Evolutionary conservation across 2,797 vertebrate genomes (phyloP).

Genomic region (Saguinus oedipus): DNA sequence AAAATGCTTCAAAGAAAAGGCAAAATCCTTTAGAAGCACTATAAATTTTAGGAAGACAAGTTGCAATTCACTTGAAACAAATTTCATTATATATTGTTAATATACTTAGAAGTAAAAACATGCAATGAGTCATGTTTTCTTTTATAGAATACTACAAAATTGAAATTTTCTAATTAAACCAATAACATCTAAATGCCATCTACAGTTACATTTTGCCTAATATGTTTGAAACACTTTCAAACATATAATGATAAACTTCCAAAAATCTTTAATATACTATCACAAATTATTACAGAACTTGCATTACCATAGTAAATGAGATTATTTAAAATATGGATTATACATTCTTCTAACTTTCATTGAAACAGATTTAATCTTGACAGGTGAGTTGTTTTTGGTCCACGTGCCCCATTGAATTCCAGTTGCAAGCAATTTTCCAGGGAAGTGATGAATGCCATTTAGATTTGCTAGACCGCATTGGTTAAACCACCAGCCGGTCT

Average conservation of each 20-base stretch:
- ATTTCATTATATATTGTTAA: not conserved
- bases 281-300: constrained; percentile 9
- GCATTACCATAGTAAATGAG: constrained; percentile 3
- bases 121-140: not conserved
- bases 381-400: constrained; percentile 86
- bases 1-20: constrained; percentile 17
- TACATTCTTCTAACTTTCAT: constrained; percentile 93
- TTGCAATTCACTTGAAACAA: constrained; percentile 20
- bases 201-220: not conserved
- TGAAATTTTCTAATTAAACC: constrained; percentile 16
- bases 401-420: constrained; percentile 93
- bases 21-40: not conserved
- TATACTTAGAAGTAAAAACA: not conserved
- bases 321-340: constrained; percentile 82
- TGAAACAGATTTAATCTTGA: constrained; percentile 92
- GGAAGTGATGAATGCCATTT: constrained; percentile 87
- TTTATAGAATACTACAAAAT: constrained; percentile 33
- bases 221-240: not conserved
- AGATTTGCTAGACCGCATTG: constrained; percentile 93
- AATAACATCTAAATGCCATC: not conserved
- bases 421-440: constrained; percentile 82
- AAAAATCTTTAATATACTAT: constrained; percentile 7
- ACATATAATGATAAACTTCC: not conserved
- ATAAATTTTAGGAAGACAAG: not conserved
- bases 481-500: constrained; percentile 95